A percentile compares a stretch with the other conserved stretches of the same genome.
These are phyloP conservation scores for Todus mexicanus DNA, from an alignment of 2,797 vertebrate genomes.

Conservation along the genomic window DNA sequence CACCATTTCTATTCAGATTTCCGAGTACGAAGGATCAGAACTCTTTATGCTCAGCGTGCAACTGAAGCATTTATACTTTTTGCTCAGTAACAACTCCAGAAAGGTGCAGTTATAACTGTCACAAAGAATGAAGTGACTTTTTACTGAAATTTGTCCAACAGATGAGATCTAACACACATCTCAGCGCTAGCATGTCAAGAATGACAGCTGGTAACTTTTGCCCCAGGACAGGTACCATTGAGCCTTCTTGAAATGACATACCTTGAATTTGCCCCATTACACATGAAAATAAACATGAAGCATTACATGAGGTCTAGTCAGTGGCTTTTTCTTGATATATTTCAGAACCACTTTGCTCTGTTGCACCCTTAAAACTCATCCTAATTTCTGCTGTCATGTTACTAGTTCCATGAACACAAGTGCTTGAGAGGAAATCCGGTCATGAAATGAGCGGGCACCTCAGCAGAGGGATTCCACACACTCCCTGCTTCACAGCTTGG, in stretches of 20 bases:
- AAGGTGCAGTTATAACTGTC: background rate
- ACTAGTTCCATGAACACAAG: background rate
- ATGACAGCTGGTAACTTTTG: background rate
- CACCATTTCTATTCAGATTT: background rate
- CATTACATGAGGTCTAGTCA: background rate
- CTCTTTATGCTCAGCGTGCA: background rate
- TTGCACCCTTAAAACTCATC: background rate
- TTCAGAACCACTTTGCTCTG: background rate
- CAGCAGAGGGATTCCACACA: background rate
- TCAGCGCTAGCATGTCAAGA: background rate
- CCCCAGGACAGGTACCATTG: background rate
- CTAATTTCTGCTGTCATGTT: background rate
- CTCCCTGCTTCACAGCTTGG: background rate
- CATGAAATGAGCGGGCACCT: background rate
- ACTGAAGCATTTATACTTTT: background rate
- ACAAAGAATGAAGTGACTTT: background rate
- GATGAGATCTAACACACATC: rapidly evolving
- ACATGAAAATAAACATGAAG: background rate
- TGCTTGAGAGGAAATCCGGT: background rate
- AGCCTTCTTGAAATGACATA: background rate
- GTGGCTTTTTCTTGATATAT: background rate
- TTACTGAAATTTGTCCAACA: background rate
- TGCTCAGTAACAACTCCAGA: background rate
- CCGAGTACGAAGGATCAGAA: background rate
- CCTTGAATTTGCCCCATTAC: background rate